Percentiles rank a stretch among this genome's conserved stretches.
Evolutionary conservation across 2,888 invertebrate species (phyloP).

Genomic region (Stenodera caucasica): DNA sequence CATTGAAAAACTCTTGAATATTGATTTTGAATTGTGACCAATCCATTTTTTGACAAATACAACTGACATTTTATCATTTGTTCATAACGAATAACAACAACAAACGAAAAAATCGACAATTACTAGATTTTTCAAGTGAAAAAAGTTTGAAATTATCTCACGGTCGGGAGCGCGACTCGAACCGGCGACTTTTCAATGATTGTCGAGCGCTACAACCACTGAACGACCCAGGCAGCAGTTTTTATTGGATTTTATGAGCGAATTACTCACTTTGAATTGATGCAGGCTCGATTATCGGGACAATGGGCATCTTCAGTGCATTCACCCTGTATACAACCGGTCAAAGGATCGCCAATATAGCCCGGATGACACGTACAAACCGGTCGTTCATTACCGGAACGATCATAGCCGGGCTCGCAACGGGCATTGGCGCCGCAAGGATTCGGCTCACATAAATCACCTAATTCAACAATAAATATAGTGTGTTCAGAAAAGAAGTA

Average conservation of each 20-base stretch:
- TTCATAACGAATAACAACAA: no score
- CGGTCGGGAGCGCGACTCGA: no score
- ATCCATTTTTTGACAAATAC: background rate
- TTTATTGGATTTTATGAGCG: no score
- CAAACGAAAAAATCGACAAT: no score
- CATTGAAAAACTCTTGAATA: background rate
- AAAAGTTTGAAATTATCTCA: no score
- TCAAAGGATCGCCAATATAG: slow-evolving; percentile 76
- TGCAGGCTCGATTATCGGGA: slow-evolving; percentile 73
- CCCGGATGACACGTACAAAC: slow-evolving; percentile 83
- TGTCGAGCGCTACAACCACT: no score
- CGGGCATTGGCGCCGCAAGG: slow-evolving; percentile 81
- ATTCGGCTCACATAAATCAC: slow-evolving; percentile 82
- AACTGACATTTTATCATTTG: no score
- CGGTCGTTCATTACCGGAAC: slow-evolving; percentile 77
- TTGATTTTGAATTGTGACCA: background rate
- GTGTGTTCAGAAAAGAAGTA: no score
- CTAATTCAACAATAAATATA: slow-evolving; percentile 52
- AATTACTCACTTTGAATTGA: slow-evolving; percentile 69
- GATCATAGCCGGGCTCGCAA: slow-evolving; percentile 83
- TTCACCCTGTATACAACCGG: slow-evolving; percentile 75
- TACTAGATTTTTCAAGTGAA: no score
- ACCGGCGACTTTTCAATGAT: no score
- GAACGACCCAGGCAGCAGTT: no score
- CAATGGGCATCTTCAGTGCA: slow-evolving; percentile 79